phyloP scores from a whole-genome alignment of 2,113 vertebrate genomes.

The Meriones unguiculatus region DNA sequence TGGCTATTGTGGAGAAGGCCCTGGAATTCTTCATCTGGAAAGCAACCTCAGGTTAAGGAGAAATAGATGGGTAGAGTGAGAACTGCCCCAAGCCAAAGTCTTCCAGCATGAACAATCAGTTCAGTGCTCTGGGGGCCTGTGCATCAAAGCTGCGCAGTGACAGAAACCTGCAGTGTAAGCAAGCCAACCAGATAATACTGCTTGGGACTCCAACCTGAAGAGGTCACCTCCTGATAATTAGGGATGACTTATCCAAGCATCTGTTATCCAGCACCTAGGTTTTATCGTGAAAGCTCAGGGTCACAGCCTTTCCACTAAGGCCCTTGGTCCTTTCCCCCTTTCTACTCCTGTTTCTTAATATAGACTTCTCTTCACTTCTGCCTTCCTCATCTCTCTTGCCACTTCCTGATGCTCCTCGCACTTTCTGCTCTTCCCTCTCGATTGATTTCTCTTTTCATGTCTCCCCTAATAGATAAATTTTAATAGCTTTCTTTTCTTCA shows the following conservation, averaged over 20 bases:
- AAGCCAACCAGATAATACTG: constrained; percentile 40
- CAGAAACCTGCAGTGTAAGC: constrained; percentile 1
- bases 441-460: background rate
- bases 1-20: background rate
- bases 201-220: background rate
- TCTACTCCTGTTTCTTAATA: background rate
- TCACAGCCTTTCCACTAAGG: background rate
- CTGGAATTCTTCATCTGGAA: background rate
- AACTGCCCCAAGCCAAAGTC: background rate
- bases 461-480: constrained; percentile 28
- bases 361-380: background rate
- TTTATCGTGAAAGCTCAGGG: background rate
- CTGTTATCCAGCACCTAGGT: background rate
- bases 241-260: constrained; percentile 48
- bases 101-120: background rate
- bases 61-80: background rate
- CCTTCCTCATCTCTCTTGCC: background rate
- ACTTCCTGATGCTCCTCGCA: accelerated
- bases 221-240: constrained; percentile 46
- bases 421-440: background rate
- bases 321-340: background rate
- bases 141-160: background rate
- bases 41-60: background rate
- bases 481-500: constrained; percentile 20
- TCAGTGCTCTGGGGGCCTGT: background rate